Conservation (phyloP, 2,113 vertebrate genomes). For the Pachyramphus minor region DNA sequence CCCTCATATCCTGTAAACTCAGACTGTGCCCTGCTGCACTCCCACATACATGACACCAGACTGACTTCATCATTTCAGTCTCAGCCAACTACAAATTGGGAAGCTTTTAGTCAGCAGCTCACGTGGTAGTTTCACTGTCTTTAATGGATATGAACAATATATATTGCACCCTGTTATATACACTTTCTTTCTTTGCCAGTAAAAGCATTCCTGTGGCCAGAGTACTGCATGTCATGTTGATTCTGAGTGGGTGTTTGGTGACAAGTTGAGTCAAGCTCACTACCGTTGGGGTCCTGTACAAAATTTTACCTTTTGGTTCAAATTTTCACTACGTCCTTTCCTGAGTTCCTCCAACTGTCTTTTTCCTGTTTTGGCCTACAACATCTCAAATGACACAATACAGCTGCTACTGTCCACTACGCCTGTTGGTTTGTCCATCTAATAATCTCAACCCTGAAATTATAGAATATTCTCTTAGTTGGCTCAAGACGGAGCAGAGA, state of each 20-base stretch:
- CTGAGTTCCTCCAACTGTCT: not conserved
- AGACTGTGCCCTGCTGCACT: not conserved
- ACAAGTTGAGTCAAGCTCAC: not conserved
- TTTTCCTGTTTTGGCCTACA: not conserved
- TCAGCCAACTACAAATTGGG: not conserved
- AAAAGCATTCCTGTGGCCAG: not conserved
- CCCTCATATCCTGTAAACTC: constrained; percentile 35
- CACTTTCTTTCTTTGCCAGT: not conserved
- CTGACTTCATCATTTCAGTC: not conserved
- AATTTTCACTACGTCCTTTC: not conserved
- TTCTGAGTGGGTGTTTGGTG: not conserved
- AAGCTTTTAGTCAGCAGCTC: constrained; percentile 54
- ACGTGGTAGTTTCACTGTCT: not conserved
- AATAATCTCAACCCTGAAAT: not conserved
- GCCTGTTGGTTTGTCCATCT: not conserved
- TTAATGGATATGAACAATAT: constrained; percentile 4
- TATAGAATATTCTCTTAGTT: not conserved
- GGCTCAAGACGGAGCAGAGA: not conserved
- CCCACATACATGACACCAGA: constrained; percentile 29
- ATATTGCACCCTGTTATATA: not conserved
- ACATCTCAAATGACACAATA: not conserved
- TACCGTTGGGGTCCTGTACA: not conserved
- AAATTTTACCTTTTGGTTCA: not conserved
- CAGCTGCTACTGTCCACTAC: not conserved
- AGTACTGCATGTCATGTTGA: not conserved